Evolutionary conservation across 2,888 invertebrate species (phyloP).

Genomic region (Pyrrhia umbra): DNA sequence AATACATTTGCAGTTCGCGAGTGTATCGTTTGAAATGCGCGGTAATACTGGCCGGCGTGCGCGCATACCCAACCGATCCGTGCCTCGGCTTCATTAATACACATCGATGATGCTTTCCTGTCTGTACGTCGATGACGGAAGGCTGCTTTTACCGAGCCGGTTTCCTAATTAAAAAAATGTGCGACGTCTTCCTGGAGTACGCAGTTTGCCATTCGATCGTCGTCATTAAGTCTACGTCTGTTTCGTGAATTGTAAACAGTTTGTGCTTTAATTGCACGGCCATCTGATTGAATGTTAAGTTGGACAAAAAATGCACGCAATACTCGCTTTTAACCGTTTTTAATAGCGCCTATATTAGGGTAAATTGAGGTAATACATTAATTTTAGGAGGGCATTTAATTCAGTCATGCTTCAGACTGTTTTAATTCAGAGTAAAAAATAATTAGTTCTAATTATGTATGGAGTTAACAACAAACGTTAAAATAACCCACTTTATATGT

Average conservation of each 20-base stretch:
- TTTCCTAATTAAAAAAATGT: conserved; percentile 88
- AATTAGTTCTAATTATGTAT: not conserved
- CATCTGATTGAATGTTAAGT: conserved; percentile 45
- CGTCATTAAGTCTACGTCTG: conserved; percentile 48
- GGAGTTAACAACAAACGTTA: not conserved
- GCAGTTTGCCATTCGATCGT: conserved; percentile 50
- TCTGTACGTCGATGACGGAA: conserved; percentile 84
- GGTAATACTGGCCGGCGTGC: conserved; percentile 80
- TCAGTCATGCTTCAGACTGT: conserved; percentile 3
- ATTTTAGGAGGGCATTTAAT: not conserved
- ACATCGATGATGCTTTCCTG: conserved; percentile 87
- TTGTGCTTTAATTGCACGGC: conserved; percentile 52
- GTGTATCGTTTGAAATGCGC: conserved; percentile 81
- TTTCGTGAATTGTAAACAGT: conserved; percentile 58
- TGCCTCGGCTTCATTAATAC: conserved; percentile 86
- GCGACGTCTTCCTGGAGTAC: conserved; percentile 60
- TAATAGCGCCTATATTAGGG: conserved; percentile 2
- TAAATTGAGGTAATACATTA: conserved; percentile 3
- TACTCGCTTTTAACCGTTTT: conserved; percentile 14
- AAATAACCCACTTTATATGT: not conserved
- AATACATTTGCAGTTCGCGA: conserved; percentile 73
- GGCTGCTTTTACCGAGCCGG: conserved; percentile 86
- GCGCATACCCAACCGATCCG: conserved; percentile 77
- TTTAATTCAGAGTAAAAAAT: conserved; percentile 18
- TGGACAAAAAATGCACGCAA: conserved; percentile 23